These are phyloP conservation scores for Hydriomena furcata DNA, from an alignment of 2,888 invertebrate species.

Conservation along the genomic window DNA sequence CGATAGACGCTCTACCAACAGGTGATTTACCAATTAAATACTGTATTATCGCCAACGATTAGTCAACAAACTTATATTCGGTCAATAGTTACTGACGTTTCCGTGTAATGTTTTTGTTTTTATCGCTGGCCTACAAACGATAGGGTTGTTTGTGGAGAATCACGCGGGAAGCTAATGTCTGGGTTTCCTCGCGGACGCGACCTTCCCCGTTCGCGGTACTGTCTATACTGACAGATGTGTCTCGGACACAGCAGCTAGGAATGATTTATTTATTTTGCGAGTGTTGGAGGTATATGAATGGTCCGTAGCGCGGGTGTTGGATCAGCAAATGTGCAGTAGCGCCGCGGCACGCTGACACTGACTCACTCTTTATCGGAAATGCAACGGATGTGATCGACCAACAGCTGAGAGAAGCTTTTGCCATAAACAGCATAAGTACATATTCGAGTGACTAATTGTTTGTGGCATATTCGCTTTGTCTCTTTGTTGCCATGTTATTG, in stretches of 20 bases:
- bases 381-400: slow-evolving; percentile 67
- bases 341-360: slow-evolving; percentile 45
- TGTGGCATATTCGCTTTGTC: slow-evolving; percentile 67
- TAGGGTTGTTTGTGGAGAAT: slow-evolving; percentile 56
- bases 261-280: slow-evolving; percentile 45
- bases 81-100: slow-evolving; percentile 38
- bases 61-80: slow-evolving; percentile 36
- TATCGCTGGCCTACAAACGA: slow-evolving; percentile 55
- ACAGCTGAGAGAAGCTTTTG: slow-evolving; percentile 69
- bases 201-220: slow-evolving; percentile 54
- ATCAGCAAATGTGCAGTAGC: slow-evolving; percentile 49
- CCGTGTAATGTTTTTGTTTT: slow-evolving; percentile 65
- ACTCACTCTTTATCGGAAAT: slow-evolving; percentile 76
- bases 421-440: slow-evolving; percentile 64
- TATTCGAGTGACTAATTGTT: slow-evolving; percentile 66
- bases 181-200: slow-evolving; percentile 44
- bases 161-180: slow-evolving; percentile 48
- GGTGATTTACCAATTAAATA: slow-evolving; percentile 60
- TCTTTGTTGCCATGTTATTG: slow-evolving; percentile 66
- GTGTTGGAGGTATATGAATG: slow-evolving; percentile 54
- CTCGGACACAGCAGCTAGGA: slow-evolving; percentile 48
- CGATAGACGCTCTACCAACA: slow-evolving; percentile 51
- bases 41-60: slow-evolving; percentile 43
- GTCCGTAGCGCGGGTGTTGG: slow-evolving; percentile 49
- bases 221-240: slow-evolving; percentile 52